A percentile compares a stretch with the other conserved stretches of the same genome.
phyloP scores from a whole-genome alignment of 2,113 vertebrate species.

The Silurus asotus region DNA sequence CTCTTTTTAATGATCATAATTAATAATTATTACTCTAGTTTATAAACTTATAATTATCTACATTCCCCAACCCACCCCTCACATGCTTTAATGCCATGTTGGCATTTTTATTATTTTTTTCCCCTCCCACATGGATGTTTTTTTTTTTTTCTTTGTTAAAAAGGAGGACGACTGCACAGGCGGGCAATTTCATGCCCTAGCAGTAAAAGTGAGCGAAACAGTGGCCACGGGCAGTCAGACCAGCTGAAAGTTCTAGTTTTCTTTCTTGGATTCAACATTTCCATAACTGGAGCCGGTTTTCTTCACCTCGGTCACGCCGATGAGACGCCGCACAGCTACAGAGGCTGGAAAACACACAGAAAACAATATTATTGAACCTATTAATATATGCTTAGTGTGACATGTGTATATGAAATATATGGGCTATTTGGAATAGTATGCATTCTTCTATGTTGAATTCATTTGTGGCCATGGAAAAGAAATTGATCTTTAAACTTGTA shows the following conservation, averaged over 20 bases:
- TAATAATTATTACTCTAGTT: constrained; percentile 36
- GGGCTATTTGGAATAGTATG: neutral
- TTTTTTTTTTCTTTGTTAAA: constrained; percentile 40
- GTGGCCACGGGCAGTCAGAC: constrained; percentile 10
- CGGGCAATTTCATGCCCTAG: constrained; percentile 44
- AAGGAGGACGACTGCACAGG: constrained; percentile 50
- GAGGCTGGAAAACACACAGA: constrained; percentile 77
- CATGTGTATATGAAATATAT: neutral
- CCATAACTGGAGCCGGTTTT: constrained; percentile 97
- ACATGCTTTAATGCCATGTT: constrained; percentile 44
- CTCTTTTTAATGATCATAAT: constrained; percentile 35
- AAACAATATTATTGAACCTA: neutral
- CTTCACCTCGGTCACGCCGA: constrained; percentile 96
- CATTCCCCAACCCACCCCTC: constrained; percentile 19
- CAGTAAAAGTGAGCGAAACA: constrained; percentile 36
- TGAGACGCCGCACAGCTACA: constrained; percentile 92
- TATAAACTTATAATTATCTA: constrained; percentile 36
- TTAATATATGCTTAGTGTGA: neutral
- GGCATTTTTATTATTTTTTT: constrained; percentile 17
- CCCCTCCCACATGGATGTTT: neutral
- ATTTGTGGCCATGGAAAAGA: neutral
- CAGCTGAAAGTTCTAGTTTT: constrained; percentile 73
- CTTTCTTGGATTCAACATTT: constrained; percentile 91
- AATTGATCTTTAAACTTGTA: neutral
- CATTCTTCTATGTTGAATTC: neutral